Evolutionary conservation across 64 coral and sea anemone genomes (phyloP).

Genomic region (Stylophora pistillata): DNA sequence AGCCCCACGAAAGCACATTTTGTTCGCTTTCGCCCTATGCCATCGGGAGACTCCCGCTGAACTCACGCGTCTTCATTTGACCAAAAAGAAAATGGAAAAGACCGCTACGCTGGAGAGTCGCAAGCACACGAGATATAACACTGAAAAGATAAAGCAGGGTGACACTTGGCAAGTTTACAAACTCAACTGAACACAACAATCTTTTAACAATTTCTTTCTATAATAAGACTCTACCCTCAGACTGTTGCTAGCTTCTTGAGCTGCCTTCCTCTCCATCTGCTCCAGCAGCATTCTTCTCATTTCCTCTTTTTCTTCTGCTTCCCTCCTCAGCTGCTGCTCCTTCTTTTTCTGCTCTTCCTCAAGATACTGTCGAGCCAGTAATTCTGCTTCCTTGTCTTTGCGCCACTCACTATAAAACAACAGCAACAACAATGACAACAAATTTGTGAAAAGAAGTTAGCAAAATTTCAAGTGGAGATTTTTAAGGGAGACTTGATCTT

Average conservation of each 20-base stretch:
- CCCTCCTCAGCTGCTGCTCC: constrained; percentile 37
- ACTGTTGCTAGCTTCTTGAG: constrained; percentile 49
- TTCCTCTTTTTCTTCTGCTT: constrained; percentile 77
- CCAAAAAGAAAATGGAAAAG: too few relatives aligned
- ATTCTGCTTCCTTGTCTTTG: constrained; percentile 52
- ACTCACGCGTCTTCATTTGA: too few relatives aligned
- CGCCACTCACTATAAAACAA: constrained; percentile 51
- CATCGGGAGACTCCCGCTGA: too few relatives aligned
- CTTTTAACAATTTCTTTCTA: neutral
- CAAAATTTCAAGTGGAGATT: neutral
- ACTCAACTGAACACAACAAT: neutral
- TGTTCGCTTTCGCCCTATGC: too few relatives aligned
- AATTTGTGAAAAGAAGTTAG: neutral
- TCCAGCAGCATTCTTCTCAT: constrained; percentile 79
- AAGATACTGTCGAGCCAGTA: constrained; percentile 60
- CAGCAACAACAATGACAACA: neutral
- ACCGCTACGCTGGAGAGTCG: too few relatives aligned
- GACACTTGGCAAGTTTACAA: too few relatives aligned
- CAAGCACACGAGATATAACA: too few relatives aligned
- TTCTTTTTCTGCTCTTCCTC: constrained; percentile 53
- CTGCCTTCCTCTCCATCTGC: constrained; percentile 77
- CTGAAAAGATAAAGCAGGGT: too few relatives aligned
- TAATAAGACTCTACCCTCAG: constrained; percentile 25
- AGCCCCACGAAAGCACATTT: too few relatives aligned
- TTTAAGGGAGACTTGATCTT: too few relatives aligned